Percentiles rank a stretch among this genome's conserved stretches.
Evolutionary conservation across 2,797 vertebrate species (phyloP).

Genomic region (Scolopax bukidnonensis): DNA sequence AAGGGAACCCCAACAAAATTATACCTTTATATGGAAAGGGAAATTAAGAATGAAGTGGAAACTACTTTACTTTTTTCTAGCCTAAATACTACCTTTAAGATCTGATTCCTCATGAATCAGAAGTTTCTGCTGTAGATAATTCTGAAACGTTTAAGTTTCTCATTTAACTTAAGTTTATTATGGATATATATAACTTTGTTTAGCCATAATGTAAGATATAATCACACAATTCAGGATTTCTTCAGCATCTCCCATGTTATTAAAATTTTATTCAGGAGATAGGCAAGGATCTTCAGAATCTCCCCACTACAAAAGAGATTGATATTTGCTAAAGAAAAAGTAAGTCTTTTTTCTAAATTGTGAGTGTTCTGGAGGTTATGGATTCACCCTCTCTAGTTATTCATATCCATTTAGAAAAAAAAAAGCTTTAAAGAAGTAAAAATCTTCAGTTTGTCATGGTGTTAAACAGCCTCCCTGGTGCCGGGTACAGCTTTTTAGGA

Average conservation of each 20-base stretch:
- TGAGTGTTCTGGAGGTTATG: not conserved
- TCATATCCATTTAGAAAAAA: not conserved
- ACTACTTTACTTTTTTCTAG: not conserved
- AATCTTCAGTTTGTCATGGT: not conserved
- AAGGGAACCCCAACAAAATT: conserved; percentile 51
- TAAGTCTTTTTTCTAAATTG: not conserved
- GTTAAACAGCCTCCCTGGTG: not conserved
- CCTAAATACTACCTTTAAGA: not conserved
- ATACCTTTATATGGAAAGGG: not conserved
- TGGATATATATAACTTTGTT: not conserved
- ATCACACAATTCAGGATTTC: not conserved
- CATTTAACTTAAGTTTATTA: not conserved
- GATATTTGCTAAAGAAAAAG: not conserved
- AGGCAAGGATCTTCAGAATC: not conserved
- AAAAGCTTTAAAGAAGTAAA: not conserved
- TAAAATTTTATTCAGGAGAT: not conserved
- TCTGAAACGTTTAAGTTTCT: not conserved
- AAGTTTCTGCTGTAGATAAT: not conserved
- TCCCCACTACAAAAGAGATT: not conserved
- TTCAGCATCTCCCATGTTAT: not conserved
- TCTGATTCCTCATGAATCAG: not conserved
- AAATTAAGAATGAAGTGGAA: conserved; percentile 10
- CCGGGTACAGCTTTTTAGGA: not conserved
- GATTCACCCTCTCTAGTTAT: not conserved
- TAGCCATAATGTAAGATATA: not conserved